phyloP scores from a whole-genome alignment of 92 coral and sea anemone species.

The Paragorgia papillata region DNA sequence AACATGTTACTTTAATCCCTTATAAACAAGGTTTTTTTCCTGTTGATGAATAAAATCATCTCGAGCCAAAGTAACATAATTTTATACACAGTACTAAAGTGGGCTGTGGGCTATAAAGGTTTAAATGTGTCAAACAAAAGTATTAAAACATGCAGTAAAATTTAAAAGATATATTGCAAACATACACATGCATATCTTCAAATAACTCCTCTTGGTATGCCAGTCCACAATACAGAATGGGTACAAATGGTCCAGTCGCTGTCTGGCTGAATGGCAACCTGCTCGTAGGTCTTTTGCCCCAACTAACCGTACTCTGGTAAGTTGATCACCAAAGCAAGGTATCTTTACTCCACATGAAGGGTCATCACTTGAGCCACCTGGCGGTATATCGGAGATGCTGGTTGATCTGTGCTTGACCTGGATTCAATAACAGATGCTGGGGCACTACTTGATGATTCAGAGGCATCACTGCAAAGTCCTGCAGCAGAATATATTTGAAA shows the following conservation, averaged over 20 bases:
- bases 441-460: slow-evolving; percentile 40
- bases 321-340: slow-evolving; percentile 74
- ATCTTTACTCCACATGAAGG: slow-evolving; percentile 57
- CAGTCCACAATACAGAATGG: slow-evolving; percentile 66
- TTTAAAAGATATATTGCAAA: too few relatives aligned
- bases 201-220: slow-evolving; percentile 66
- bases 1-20: too few relatives aligned
- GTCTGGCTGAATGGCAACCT: slow-evolving; percentile 63
- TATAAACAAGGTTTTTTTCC: too few relatives aligned
- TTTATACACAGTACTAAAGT: too few relatives aligned
- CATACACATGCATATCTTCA: too few relatives aligned
- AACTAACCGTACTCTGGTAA: slow-evolving; percentile 61
- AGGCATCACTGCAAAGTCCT: slow-evolving; percentile 49
- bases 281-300: slow-evolving; percentile 66
- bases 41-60: too few relatives aligned
- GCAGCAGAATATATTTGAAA: slow-evolving; percentile 57
- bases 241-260: slow-evolving; percentile 64
- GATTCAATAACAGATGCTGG: slow-evolving; percentile 28
- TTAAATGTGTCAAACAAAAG: too few relatives aligned
- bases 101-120: too few relatives aligned
- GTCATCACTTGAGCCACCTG: slow-evolving; percentile 27
- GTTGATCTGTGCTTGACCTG: slow-evolving; percentile 46
- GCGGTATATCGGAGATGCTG: slow-evolving; percentile 58
- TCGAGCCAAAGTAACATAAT: too few relatives aligned
- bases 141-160: too few relatives aligned